Evolutionary conservation across 2,797 vertebrate genomes (phyloP), one percentile per base, ranked within the genome.

Genomic region (Manis pentadactyla): DNA sequence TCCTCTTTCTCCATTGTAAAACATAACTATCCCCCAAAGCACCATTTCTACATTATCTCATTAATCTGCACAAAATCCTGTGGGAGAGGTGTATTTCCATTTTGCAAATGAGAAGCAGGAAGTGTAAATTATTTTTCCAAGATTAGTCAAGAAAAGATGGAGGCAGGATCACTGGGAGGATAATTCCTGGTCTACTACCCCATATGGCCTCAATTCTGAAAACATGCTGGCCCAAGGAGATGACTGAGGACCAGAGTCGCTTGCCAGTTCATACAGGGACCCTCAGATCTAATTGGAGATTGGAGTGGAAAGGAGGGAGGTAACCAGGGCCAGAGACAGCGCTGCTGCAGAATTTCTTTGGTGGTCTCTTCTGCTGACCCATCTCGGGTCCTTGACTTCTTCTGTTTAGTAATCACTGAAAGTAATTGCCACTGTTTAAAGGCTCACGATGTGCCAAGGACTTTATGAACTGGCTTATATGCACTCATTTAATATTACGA

Each of bases 71-170:
- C 87, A 90, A 46, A 90, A 46, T 66, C 75, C 68, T 59, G 5
- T 55, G 34, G 34, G 46, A 68, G 19, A 59, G 37, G 63, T 93
- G 42, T 92, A 79, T 68, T 91, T 18, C 95, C 51, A 83, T 93
- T 96, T 97, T 91, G 37, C 46, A 88, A 75, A 93, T 31, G 51
- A 89, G 51, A 83, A 63, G 18, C 13, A n/a, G 84, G 49, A 13
- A 88, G 37, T 75, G 29, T 73, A 77, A 86, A 53, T 83, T 31
- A 83, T 94, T 95, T 96, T 46, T 59, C 81, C 85, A 61, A 88
- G 59, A 87, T 92, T 29, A 96, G 46, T 31, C 37, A 96, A 95
- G 37, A 79, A 83, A 94, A 91, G 23, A 89, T 49, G 73, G 77
- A 66, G 68, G 53, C 49, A 95, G 87, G 55, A 12, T 19, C 34